A percentile compares a stretch with the other conserved stretches of the same genome.
Evolutionary conservation across 2,113 vertebrate species (phyloP).

Genomic region (Paradoxurus hermaphroditus): DNA sequence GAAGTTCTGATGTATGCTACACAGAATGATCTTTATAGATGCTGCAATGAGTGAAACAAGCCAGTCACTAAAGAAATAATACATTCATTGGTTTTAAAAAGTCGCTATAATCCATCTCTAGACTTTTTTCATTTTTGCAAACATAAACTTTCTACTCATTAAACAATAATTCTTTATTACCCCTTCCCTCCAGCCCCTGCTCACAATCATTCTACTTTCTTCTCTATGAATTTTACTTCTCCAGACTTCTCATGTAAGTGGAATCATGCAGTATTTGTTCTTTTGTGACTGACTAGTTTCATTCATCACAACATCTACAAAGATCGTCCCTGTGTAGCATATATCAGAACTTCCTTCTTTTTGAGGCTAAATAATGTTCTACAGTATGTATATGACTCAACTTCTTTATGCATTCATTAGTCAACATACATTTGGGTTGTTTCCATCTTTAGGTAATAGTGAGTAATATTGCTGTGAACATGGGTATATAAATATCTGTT

Average conservation of each 20-base stretch:
- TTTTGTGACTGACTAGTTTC: not conserved
- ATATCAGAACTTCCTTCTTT: not conserved
- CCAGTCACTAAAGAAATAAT: too few relatives aligned
- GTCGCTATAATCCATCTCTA: too few relatives aligned
- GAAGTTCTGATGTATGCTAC: not conserved
- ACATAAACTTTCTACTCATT: too few relatives aligned
- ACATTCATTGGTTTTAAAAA: too few relatives aligned
- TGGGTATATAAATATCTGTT: not conserved
- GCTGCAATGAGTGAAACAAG: not conserved
- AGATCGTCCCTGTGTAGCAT: not conserved
- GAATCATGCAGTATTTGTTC: too few relatives aligned
- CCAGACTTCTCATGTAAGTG: too few relatives aligned
- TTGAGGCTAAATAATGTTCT: not conserved
- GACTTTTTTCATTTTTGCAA: too few relatives aligned
- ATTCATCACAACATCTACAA: not conserved
- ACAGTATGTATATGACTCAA: not conserved
- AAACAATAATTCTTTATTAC: too few relatives aligned
- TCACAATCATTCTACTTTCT: too few relatives aligned
- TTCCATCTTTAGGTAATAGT: not conserved
- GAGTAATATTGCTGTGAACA: not conserved
- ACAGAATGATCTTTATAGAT: not conserved
- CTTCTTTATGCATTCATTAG: not conserved
- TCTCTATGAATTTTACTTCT: too few relatives aligned
- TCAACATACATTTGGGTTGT: not conserved
- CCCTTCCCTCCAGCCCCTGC: too few relatives aligned